Percentiles rank a stretch among this genome's conserved stretches.
These are phyloP conservation scores for Melanotaenia parkinsoni DNA, from an alignment of 2,797 vertebrate genomes.

Conservation along the genomic window DNA sequence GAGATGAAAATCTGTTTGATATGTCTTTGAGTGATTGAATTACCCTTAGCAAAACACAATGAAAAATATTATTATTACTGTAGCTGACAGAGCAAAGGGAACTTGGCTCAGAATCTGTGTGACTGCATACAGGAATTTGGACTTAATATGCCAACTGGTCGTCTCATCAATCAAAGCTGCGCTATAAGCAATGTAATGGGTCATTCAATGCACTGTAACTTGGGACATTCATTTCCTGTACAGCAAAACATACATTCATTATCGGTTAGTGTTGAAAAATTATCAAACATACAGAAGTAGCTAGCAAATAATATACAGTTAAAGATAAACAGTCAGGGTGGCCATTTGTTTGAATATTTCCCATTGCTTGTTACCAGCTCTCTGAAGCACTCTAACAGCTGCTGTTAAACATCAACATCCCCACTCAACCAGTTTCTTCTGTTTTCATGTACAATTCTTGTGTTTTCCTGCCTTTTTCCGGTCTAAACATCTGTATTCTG, in stretches of 20 bases:
- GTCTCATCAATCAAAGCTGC: constrained; percentile 56
- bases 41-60: constrained; percentile 35
- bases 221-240: constrained; percentile 83
- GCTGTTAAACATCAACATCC: constrained; percentile 61
- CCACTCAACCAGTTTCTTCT: constrained; percentile 39
- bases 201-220: constrained; percentile 77
- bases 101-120: constrained; percentile 42
- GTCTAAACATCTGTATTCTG: constrained; percentile 3
- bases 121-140: constrained; percentile 47
- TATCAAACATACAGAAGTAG: constrained; percentile 75
- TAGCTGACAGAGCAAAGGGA: constrained; percentile 38
- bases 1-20: constrained; percentile 44
- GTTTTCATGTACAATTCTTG: constrained; percentile 47
- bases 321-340: constrained; percentile 78
- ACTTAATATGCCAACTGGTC: constrained; percentile 56
- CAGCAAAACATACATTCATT: constrained; percentile 88
- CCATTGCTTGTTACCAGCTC: constrained; percentile 62
- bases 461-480: constrained; percentile 44
- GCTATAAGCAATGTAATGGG: constrained; percentile 50
- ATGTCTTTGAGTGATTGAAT: constrained; percentile 50
- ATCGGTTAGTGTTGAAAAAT: constrained; percentile 84
- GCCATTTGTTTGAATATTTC: constrained; percentile 58
- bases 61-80: constrained; percentile 23
- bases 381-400: constrained; percentile 51
- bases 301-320: constrained; percentile 78